Conservation (phyloP, 2,888 invertebrate species). For the Nezara viridula region DNA sequence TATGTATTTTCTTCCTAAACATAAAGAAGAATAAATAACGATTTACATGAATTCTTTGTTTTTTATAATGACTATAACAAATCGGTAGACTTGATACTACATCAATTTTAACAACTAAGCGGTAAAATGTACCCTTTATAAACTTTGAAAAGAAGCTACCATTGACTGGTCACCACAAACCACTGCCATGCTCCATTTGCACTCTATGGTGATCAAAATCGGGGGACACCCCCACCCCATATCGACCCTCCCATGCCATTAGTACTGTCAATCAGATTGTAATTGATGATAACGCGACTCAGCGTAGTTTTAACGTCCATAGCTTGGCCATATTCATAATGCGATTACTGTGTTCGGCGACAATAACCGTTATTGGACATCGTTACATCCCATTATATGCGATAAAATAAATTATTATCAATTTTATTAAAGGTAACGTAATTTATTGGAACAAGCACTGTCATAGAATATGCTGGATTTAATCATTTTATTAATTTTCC, state of each 20-base stretch:
- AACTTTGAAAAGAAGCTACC: not conserved
- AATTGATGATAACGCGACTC: conserved; percentile 24
- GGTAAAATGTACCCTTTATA: not conserved
- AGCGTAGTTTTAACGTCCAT: not conserved
- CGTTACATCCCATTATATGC: not conserved
- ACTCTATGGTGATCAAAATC: not conserved
- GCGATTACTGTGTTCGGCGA: not conserved
- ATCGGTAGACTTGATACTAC: too few relatives aligned
- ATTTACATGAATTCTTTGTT: too few relatives aligned
- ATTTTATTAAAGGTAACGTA: not conserved
- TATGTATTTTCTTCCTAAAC: too few relatives aligned
- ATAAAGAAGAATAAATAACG: too few relatives aligned
- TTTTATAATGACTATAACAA: too few relatives aligned
- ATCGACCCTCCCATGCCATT: conserved; percentile 1
- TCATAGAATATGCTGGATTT: not conserved
- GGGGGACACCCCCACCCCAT: not conserved
- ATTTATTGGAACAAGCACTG: not conserved
- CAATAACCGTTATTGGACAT: not conserved
- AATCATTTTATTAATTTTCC: too few relatives aligned
- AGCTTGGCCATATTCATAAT: not conserved
- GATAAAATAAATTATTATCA: not conserved
- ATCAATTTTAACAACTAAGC: not conserved
- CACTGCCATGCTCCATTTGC: not conserved
- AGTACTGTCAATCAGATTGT: not conserved
- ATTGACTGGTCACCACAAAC: not conserved